Conservation (phyloP, 1,140 invertebrate genomes). For the Orius insidiosus region DNA sequence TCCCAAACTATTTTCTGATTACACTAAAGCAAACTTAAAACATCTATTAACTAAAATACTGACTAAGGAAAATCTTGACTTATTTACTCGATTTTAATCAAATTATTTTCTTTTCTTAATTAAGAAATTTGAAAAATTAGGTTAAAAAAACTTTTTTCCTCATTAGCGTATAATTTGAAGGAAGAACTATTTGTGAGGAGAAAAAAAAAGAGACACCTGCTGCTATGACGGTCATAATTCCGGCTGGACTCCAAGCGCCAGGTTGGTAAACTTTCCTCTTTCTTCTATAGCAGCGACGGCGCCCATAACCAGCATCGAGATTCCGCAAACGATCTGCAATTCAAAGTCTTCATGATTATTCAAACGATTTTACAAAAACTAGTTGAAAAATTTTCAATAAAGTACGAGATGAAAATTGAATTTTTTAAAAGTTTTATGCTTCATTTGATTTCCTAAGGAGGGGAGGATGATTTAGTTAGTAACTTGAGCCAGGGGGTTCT, state of each 20-base stretch:
- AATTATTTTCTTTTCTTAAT: not conserved
- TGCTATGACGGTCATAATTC: slow-evolving; percentile 35
- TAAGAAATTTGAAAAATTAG: no score
- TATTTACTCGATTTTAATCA: not conserved
- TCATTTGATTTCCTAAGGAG: not conserved
- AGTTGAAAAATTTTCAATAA: not conserved
- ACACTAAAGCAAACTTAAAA: no score
- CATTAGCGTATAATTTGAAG: no score
- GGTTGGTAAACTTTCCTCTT: slow-evolving; percentile 33
- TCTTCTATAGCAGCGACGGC: slow-evolving; percentile 44
- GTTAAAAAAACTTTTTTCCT: no score
- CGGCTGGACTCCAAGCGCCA: slow-evolving; percentile 40
- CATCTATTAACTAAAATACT: no score
- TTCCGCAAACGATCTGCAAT: slow-evolving; percentile 40
- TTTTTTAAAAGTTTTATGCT: not conserved
- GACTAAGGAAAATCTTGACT: no score
- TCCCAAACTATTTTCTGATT: no score
- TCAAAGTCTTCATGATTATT: not conserved
- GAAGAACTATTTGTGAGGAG: no score
- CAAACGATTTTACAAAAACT: not conserved
- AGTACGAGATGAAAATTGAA: not conserved
- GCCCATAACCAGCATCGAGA: slow-evolving; percentile 41
- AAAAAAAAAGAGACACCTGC: slow-evolving; percentile 29
- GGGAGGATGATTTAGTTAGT: not conserved
- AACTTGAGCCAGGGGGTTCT: not conserved